Percentiles rank a stretch among this genome's conserved stretches.
phyloP scores from a whole-genome alignment of 2,888 invertebrate species.

The Acrobasis consociella region DNA sequence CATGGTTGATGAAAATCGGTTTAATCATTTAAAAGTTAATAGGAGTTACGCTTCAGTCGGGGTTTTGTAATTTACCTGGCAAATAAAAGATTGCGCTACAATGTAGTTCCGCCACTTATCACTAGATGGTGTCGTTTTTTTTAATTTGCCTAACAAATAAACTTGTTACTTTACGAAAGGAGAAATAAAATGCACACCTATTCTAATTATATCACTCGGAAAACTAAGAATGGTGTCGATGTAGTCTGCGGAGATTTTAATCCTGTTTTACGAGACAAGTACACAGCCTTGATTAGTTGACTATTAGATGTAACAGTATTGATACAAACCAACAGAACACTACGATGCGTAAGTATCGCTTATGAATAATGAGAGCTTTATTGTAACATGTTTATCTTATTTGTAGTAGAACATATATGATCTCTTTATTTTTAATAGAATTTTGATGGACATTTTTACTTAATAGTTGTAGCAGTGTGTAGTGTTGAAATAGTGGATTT shows the following conservation, averaged over 20 bases:
- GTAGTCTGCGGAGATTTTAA: slow-evolving; percentile 15
- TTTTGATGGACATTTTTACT: slow-evolving; percentile 82
- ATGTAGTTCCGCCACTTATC: too few species aligned
- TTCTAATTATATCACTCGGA: too few species aligned
- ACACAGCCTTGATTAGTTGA: slow-evolving; percentile 23
- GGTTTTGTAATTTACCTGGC: too few species aligned
- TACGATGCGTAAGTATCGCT: slow-evolving; percentile 58
- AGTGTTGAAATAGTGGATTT: slow-evolving; percentile 59
- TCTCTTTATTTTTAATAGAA: slow-evolving; percentile 81
- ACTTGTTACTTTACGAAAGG: too few species aligned
- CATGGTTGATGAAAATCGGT: too few species aligned
- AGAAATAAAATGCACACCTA: too few species aligned
- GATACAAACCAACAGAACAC: slow-evolving; percentile 51
- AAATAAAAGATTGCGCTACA: too few species aligned
- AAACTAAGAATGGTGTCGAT: background rate
- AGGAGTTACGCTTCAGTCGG: too few species aligned
- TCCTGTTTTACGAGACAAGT: slow-evolving; percentile 26
- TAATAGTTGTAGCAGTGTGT: slow-evolving; percentile 75
- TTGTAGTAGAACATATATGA: slow-evolving; percentile 76
- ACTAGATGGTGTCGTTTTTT: too few species aligned
- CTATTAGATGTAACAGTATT: slow-evolving; percentile 47
- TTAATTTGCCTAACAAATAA: too few species aligned
- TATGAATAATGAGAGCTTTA: slow-evolving; percentile 71
- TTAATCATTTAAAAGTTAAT: too few species aligned
- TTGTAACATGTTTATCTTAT: slow-evolving; percentile 75